Percentiles rank a stretch among this genome's conserved stretches.
Conservation (phyloP, 92 coral and sea anemone genomes). For the Palythoa grandiflora region DNA sequence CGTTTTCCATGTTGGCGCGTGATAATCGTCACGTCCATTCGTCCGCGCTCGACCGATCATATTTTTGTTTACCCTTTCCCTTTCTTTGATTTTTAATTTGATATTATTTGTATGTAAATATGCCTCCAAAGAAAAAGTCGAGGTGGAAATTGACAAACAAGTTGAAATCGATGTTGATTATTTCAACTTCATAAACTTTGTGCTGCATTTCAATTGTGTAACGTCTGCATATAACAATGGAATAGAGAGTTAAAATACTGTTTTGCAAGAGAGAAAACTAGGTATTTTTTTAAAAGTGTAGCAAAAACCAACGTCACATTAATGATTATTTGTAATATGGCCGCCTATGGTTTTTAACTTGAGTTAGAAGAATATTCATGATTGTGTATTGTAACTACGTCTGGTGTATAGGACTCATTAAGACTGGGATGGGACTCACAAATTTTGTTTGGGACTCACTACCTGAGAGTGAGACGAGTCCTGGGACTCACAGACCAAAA, state of each 20-base stretch:
- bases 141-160: too few species aligned
- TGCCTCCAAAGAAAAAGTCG: too few species aligned
- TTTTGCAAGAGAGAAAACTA: constrained; percentile 38
- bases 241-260: constrained; percentile 20
- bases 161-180: too few species aligned
- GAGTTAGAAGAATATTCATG: constrained; percentile 2
- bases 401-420: constrained; percentile 25
- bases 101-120: too few species aligned
- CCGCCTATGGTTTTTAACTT: not conserved
- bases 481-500: too few species aligned
- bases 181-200: constrained; percentile 36
- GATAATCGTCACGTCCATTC: too few species aligned
- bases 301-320: constrained; percentile 36
- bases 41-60: too few species aligned
- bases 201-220: constrained; percentile 32
- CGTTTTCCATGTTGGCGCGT: too few species aligned
- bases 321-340: constrained; percentile 28
- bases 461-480: too few species aligned
- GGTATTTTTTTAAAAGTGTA: constrained; percentile 25
- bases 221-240: constrained; percentile 31
- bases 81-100: too few species aligned
- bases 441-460: too few species aligned
- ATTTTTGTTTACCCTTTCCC: too few species aligned
- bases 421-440: not conserved
- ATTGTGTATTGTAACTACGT: constrained; percentile 7